Conservation (phyloP, 2,797 vertebrate species). For the Lates japonicus region DNA sequence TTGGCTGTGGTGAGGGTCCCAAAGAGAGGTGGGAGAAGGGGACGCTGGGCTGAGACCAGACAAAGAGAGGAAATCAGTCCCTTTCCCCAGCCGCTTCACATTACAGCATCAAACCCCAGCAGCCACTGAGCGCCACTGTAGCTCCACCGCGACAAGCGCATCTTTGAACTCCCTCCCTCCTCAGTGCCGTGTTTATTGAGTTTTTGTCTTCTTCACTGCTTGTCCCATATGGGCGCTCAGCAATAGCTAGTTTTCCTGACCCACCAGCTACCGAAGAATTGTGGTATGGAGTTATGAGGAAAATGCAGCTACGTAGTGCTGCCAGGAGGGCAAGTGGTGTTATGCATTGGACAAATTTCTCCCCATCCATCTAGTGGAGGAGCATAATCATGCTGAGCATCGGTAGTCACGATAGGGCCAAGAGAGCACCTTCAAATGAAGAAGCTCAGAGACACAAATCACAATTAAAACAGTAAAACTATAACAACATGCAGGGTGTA, state of each 20-base stretch:
- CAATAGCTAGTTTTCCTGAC: constrained; percentile 61
- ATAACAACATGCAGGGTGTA: constrained; percentile 44
- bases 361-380: constrained; percentile 12
- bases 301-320: constrained; percentile 37
- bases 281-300: constrained; percentile 63
- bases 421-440: constrained; percentile 46
- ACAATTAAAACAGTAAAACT: constrained; percentile 54
- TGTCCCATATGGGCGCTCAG: constrained; percentile 72
- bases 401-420: constrained; percentile 42
- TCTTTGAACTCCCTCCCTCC: constrained; percentile 75
- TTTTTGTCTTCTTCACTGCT: constrained; percentile 83
- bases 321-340: constrained; percentile 48
- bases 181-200: constrained; percentile 80
- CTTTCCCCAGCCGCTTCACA: constrained; percentile 82
- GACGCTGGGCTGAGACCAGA: constrained; percentile 65
- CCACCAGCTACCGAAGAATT: constrained; percentile 61
- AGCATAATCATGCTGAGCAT: constrained; percentile 35
- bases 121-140: constrained; percentile 83
- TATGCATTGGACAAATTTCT: constrained; percentile 44
- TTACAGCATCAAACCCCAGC: constrained; percentile 86
- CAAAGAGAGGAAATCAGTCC: constrained; percentile 81
- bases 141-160: constrained; percentile 84
- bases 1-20: constrained; percentile 66
- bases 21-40: constrained; percentile 70
- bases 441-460: constrained; percentile 56